Base-by-base conservation (phyloP, 2,797 vertebrate species). In the Lophura swinhoii region DNA sequence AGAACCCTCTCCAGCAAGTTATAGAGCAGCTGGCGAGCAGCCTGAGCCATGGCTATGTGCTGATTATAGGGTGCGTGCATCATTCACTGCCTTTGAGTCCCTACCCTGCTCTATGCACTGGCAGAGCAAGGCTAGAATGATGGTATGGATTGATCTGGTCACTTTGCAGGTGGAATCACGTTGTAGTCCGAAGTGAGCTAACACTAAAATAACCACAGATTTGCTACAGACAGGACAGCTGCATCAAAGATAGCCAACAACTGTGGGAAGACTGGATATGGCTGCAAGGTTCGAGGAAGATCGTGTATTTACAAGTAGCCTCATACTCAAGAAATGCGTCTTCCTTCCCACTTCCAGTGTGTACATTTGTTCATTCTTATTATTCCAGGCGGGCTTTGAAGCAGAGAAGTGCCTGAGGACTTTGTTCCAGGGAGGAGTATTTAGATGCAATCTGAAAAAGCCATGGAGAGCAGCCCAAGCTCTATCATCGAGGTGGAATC, bases 361-460 rank as follows among this genome's bases (percentile, higher is more conserved):
- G 20, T 2, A 79, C 2, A 0, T 96, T 90, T 96, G 93, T 92
- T 94, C 90, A 46, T 71, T 95, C 87, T 76, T 90, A 94, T 92
- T 94, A 93, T 94, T 69, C 68, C 64, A 73, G 85, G 53, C 29
- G 6, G 66, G 68, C 92, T 95, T 96, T 95, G 95, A 96, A 95
- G 93, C 80, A 62, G 74, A 88, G 71, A 93, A 96, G 29, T 39
- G 94, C 96, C 95, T 76, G 77, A 94, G 94, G 95, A 95, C 94
- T 96, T 96, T 95, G 95, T 96, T 96, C 94, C 89, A 91, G 95
- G 94, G 92, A 96, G 94, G 94, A 94, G 93, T 88, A 85, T 93
- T 92, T 86, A 96, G 95, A 96, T 96, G 89, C 79, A 95, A 96
- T 95, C 93, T 93, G 92, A 95, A 95, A 95, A 85, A 88, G 83